Evolutionary conservation across 1,140 invertebrate genomes (phyloP).

Genomic region (Eumaeus atala): DNA sequence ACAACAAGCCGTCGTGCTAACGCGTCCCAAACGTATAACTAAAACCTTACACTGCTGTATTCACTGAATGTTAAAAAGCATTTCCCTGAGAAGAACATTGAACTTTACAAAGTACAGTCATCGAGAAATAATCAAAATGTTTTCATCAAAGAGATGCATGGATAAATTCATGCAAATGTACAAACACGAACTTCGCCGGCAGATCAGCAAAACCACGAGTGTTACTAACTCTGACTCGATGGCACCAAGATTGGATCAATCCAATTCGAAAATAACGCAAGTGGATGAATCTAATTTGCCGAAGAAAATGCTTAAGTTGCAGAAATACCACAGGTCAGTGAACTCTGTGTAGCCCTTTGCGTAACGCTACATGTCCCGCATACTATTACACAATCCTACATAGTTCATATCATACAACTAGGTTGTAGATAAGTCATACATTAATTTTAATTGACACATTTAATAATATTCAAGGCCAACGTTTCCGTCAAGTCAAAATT

Average conservation of each 20-base stretch:
- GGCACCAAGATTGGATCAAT: conserved; percentile 60
- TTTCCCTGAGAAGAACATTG: background rate
- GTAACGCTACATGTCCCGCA: conserved; percentile 24
- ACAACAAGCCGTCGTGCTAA: conserved; percentile 50
- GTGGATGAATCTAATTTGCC: conserved; percentile 51
- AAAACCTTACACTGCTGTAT: conserved; percentile 3
- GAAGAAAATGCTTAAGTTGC: conserved; percentile 69
- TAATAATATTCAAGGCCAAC: too few species aligned
- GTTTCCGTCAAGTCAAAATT: too few species aligned
- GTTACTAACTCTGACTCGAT: conserved; percentile 76
- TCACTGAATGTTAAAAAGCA: background rate
- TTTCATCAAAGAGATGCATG: conserved; percentile 59
- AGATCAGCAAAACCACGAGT: conserved; percentile 75
- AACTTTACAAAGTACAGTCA: conserved; percentile 11
- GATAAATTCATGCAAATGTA: conserved; percentile 58
- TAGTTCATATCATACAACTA: background rate
- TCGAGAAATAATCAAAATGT: conserved; percentile 47
- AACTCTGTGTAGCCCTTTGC: conserved; percentile 44
- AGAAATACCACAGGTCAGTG: conserved; percentile 74
- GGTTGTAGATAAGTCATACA: too few species aligned
- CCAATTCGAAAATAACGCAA: conserved; percentile 43
- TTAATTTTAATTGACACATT: too few species aligned
- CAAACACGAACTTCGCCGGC: conserved; percentile 67
- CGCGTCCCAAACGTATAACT: conserved; percentile 22
- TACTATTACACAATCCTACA: conserved; percentile 9